Evolutionary conservation across 2,113 vertebrate species (phyloP).

Genomic region (Alethe diademata): DNA sequence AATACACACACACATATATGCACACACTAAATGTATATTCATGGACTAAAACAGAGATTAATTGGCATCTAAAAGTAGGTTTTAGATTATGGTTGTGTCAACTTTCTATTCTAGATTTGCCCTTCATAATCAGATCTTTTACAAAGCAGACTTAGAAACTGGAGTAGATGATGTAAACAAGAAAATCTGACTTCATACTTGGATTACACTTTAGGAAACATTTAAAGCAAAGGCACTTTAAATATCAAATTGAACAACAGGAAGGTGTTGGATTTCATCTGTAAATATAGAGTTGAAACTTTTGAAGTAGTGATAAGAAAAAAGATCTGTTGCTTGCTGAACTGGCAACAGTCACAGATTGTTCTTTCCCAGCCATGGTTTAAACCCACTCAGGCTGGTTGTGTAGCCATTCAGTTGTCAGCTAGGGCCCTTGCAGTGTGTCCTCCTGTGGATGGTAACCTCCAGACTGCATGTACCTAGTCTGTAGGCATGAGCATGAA

Average conservation of each 20-base stretch:
- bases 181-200: not conserved
- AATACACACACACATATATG: rapidly evolving
- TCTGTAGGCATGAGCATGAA: not conserved
- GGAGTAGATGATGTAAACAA: not conserved
- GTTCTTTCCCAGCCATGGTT: not conserved
- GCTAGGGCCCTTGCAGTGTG: not conserved
- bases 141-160: not conserved
- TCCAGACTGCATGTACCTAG: no score
- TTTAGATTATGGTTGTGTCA: not conserved
- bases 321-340: not conserved
- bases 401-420: not conserved
- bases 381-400: not conserved
- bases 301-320: not conserved
- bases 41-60: not conserved
- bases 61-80: not conserved
- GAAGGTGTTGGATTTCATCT: not conserved
- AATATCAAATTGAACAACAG: not conserved
- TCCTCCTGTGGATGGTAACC: not conserved
- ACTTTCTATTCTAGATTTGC: not conserved
- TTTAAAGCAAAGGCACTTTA: not conserved
- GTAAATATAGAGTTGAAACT: not conserved
- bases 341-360: not conserved
- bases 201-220: not conserved
- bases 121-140: not conserved
- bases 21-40: not conserved